phyloP scores from a whole-genome alignment of 2,797 vertebrate species.

The Ctenopoma multispine region DNA sequence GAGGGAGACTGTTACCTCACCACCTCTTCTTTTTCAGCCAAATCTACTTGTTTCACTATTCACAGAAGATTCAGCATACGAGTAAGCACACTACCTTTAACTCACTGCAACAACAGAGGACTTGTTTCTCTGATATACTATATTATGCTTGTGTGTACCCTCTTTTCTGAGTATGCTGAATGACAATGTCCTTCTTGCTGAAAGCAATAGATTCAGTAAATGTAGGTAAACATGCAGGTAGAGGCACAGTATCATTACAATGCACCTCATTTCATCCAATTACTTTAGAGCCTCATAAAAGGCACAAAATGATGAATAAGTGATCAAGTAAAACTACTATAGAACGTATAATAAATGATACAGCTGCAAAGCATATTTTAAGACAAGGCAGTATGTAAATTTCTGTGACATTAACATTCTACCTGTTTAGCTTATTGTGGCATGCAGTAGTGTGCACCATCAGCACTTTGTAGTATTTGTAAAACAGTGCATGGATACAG shows the following conservation, averaged over 20 bases:
- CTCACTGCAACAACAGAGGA: constrained; percentile 11
- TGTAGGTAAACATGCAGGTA: constrained; percentile 36
- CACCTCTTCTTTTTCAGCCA: constrained; percentile 33
- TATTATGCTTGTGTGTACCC: neutral
- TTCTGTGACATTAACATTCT: constrained; percentile 51
- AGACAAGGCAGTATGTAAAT: constrained; percentile 50
- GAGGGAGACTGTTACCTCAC: constrained; percentile 48
- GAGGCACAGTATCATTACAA: constrained; percentile 35
- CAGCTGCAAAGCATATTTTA: constrained; percentile 51
- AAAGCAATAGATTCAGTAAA: constrained; percentile 20
- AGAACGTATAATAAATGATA: constrained; percentile 26
- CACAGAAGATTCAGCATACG: constrained; percentile 27
- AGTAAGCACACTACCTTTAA: constrained; percentile 16
- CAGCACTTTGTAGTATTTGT: constrained; percentile 50
- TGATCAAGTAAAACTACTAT: constrained; percentile 35
- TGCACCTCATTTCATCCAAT: constrained; percentile 52
- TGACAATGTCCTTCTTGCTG: constrained; percentile 15
- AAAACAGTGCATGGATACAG: constrained; percentile 20
- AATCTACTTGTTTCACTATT: constrained; percentile 44
- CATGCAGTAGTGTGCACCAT: constrained; percentile 31
- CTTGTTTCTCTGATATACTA: constrained; percentile 21
- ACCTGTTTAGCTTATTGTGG: constrained; percentile 39
- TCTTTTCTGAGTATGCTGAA: constrained; percentile 36
- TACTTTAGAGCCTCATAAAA: constrained; percentile 38
- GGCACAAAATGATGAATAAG: constrained; percentile 52